Evolutionary conservation across 92 coral and sea anemone species (phyloP).

Genomic region (Porites lobata): DNA sequence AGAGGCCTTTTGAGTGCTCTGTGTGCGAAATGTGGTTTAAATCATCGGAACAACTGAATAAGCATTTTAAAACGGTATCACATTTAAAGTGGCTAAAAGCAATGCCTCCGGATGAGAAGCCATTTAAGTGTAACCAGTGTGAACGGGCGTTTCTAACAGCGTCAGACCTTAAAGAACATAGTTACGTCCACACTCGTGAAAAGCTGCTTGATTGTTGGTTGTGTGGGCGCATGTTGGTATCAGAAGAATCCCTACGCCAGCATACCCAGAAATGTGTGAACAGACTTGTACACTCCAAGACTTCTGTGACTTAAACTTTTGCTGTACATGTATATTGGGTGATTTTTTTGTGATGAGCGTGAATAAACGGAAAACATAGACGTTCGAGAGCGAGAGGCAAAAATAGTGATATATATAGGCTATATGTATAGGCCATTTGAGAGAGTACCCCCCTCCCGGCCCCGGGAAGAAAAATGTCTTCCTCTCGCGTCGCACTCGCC

Average conservation of each 20-base stretch:
- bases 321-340: too few species aligned
- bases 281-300: background rate
- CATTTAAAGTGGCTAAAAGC: background rate
- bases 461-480: too few species aligned
- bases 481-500: too few species aligned
- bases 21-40: conserved; percentile 9
- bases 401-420: too few species aligned
- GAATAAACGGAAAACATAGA: too few species aligned
- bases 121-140: conserved; percentile 7
- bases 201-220: conserved; percentile 7
- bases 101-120: background rate
- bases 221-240: conserved; percentile 3
- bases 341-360: too few species aligned
- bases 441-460: too few species aligned
- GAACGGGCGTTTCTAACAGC: background rate
- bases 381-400: too few species aligned
- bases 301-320: too few species aligned
- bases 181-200: background rate
- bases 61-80: background rate
- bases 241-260: background rate
- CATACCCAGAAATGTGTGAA: conserved; percentile 4
- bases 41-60: conserved; percentile 8
- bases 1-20: conserved; percentile 16
- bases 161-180: background rate
- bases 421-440: too few species aligned